Percentiles rank a stretch among this genome's conserved stretches.
These are phyloP conservation scores for Ceratosolen solmsi DNA, from an alignment of 1,140 invertebrate genomes.

Conservation along the genomic window DNA sequence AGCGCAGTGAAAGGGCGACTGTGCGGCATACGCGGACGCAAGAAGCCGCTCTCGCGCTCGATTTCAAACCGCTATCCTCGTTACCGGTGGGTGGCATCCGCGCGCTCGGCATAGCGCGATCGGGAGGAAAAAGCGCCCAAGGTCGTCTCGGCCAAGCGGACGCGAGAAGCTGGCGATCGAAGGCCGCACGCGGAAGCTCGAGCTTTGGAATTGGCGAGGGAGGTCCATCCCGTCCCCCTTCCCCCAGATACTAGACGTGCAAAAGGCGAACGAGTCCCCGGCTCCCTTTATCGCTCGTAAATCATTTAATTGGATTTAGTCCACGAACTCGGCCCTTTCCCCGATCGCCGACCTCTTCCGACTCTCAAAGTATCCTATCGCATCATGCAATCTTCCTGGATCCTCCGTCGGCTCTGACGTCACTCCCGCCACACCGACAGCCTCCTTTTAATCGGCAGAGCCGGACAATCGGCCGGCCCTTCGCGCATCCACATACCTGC, in stretches of 20 bases:
- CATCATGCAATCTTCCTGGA: neutral
- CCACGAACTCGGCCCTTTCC: too few species aligned
- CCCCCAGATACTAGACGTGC: too few species aligned
- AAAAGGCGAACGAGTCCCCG: too few species aligned
- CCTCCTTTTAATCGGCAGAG: slow-evolving; percentile 15
- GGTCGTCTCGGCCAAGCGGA: too few species aligned
- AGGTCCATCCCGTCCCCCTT: too few species aligned
- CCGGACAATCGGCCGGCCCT: too few species aligned
- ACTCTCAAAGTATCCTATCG: neutral
- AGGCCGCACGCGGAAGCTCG: too few species aligned
- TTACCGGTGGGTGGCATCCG: neutral
- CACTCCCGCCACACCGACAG: neutral
- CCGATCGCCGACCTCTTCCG: too few species aligned
- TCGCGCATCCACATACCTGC: neutral
- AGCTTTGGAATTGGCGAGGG: too few species aligned
- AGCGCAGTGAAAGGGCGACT: slow-evolving; percentile 13
- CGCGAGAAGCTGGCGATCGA: too few species aligned
- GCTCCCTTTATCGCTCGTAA: too few species aligned
- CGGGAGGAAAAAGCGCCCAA: neutral
- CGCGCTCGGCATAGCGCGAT: neutral
- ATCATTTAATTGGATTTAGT: too few species aligned
- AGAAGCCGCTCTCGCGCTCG: neutral
- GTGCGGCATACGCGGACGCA: neutral
- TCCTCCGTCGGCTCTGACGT: neutral
- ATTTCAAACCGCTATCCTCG: neutral